These are phyloP conservation scores for Glaucomys volans DNA, from an alignment of 2,113 vertebrate genomes.

Conservation along the genomic window DNA sequence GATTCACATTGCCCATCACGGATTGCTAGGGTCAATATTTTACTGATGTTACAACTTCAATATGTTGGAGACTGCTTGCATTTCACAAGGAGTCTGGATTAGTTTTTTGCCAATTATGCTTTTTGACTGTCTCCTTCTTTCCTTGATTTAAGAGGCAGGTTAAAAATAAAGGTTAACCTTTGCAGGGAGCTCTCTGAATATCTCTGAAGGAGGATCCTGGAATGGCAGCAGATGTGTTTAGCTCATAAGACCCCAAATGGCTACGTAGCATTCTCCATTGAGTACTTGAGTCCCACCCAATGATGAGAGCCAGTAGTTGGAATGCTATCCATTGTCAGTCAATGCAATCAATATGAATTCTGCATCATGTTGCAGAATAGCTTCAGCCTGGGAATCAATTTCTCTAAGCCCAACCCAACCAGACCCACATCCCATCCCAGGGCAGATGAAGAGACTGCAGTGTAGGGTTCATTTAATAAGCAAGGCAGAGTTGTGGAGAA, in stretches of 20 bases:
- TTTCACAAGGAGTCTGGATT: neutral
- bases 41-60: neutral
- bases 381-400: neutral
- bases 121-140: neutral
- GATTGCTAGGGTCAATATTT: neutral
- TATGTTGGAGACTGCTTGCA: too few relatives aligned
- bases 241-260: too few relatives aligned
- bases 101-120: neutral
- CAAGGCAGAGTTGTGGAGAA: neutral
- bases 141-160: neutral
- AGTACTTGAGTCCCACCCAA: neutral
- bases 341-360: neutral
- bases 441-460: too few relatives aligned
- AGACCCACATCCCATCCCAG: neutral
- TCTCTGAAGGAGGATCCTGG: neutral
- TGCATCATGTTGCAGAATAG: neutral
- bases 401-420: neutral
- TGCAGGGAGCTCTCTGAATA: neutral
- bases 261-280: rapidly evolving
- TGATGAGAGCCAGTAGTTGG: neutral
- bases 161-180: neutral
- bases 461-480: neutral
- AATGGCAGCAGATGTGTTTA: too few relatives aligned
- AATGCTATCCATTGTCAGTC: neutral
- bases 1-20: neutral